A percentile compares a stretch with the other conserved stretches of the same genome.
Evolutionary conservation across 2,797 vertebrate genomes (phyloP).

Genomic region (Rhincodon typus): DNA sequence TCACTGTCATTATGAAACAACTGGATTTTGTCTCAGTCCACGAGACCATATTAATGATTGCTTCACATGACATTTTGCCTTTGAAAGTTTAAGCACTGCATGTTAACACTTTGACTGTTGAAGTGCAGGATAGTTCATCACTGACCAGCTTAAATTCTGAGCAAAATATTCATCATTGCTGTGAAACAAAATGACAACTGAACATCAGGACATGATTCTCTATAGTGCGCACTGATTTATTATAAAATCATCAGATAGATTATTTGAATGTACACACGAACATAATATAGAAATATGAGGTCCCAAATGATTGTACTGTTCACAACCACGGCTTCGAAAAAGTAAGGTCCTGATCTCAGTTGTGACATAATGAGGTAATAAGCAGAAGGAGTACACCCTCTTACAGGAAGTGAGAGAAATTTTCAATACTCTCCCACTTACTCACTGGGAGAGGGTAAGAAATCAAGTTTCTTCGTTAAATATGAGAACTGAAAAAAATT

Average conservation of each 20-base stretch:
- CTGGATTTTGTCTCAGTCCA: not conserved
- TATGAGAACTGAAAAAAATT: not conserved
- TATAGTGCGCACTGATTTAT: not conserved
- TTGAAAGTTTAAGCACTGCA: not conserved
- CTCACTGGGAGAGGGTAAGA: not conserved
- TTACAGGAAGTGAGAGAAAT: not conserved
- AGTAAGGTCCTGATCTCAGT: not conserved
- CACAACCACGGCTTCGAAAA: not conserved
- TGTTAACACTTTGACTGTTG: not conserved
- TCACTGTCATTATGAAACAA: not conserved
- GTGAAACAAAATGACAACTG: not conserved
- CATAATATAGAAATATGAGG: not conserved
- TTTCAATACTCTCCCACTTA: not conserved
- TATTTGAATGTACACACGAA: not conserved
- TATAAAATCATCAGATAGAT: not conserved
- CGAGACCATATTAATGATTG: not conserved
- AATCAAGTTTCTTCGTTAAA: not conserved
- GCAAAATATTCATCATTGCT: not conserved
- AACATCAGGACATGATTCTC: not conserved
- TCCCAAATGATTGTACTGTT: not conserved
- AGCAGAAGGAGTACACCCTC: not conserved
- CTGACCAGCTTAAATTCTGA: not conserved
- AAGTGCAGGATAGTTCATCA: not conserved
- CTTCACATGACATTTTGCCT: not conserved
- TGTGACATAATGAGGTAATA: not conserved